Conservation (phyloP, 2,797 vertebrate genomes). For the Manis pentadactyla region DNA sequence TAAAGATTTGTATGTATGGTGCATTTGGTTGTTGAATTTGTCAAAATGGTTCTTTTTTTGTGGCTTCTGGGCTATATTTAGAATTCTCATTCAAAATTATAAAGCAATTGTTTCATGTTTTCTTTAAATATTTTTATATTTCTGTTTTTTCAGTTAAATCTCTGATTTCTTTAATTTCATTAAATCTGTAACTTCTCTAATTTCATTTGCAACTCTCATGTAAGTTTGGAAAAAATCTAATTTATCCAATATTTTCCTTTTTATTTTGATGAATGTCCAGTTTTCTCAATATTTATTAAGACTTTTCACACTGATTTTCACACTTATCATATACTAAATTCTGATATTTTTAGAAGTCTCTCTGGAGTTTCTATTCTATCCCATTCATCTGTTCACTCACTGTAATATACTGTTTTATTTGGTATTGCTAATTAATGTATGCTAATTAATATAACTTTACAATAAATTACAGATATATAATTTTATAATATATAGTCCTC, state of each 20-base stretch:
- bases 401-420: not conserved
- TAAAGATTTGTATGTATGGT: not conserved
- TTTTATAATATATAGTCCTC: not conserved
- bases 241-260: not conserved
- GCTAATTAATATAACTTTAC: not conserved
- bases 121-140: not conserved
- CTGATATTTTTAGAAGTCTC: not conserved
- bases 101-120: not conserved
- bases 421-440: not conserved
- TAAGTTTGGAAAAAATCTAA: not conserved
- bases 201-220: not conserved
- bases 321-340: not conserved
- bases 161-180: not conserved
- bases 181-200: too few species aligned
- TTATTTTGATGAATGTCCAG: not conserved
- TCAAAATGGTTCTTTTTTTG: not conserved
- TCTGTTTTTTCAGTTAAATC: not conserved
- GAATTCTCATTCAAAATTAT: slow-evolving; percentile 5
- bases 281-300: not conserved
- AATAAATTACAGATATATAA: not conserved
- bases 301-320: not conserved
- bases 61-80: not conserved
- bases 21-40: not conserved
- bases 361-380: not conserved
- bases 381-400: not conserved